Evolutionary conservation across 2,797 vertebrate species (phyloP).

Genomic region (Malacoraja senta): DNA sequence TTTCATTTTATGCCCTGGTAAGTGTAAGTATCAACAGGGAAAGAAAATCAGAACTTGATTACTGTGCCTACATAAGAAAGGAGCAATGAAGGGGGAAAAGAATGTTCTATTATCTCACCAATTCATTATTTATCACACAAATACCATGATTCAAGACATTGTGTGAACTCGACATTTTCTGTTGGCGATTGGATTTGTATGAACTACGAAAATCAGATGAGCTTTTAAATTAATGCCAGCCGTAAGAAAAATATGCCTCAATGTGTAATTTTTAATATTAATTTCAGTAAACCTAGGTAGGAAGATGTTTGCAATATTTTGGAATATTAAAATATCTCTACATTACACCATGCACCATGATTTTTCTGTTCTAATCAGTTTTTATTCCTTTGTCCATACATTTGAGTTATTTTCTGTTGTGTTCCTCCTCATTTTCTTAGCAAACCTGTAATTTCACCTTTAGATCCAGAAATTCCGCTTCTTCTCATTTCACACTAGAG

Average conservation of each 20-base stretch:
- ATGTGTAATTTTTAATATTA: background rate
- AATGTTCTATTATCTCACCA: no score
- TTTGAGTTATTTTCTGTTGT: background rate
- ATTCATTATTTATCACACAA: background rate
- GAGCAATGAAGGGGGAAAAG: background rate
- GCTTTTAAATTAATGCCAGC: background rate
- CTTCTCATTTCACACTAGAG: background rate
- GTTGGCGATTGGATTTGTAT: background rate
- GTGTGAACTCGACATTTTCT: background rate
- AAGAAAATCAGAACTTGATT: background rate
- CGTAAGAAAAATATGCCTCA: background rate
- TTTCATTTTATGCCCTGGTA: background rate
- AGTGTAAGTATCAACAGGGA: background rate
- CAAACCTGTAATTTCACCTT: background rate
- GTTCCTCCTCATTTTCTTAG: background rate
- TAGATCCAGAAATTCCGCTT: background rate
- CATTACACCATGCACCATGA: background rate
- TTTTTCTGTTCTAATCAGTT: background rate
- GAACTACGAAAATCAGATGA: background rate
- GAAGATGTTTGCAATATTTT: background rate
- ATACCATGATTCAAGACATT: background rate
- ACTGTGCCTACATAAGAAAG: no score
- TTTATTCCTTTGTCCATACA: background rate
- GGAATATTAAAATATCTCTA: background rate
- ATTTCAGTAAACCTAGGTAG: background rate